phyloP scores from a whole-genome alignment of 2,888 invertebrate species.

The Chirona hameri region DNA sequence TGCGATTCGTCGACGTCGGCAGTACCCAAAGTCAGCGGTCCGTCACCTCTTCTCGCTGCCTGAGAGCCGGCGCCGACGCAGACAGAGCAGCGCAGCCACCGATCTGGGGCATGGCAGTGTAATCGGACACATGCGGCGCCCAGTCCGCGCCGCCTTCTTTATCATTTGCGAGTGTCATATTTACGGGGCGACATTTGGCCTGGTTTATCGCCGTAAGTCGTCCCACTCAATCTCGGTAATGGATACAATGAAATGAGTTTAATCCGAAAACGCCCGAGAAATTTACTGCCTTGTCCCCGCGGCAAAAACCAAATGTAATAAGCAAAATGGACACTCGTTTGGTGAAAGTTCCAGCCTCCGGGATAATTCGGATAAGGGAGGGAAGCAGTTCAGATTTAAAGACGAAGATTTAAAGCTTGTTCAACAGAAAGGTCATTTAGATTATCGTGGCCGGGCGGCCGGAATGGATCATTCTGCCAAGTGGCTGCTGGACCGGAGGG shows the following conservation, averaged over 20 bases:
- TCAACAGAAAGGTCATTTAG: slow-evolving; percentile 28
- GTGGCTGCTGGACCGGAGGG: neutral
- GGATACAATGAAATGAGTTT: slow-evolving; percentile 27
- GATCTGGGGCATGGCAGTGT: neutral
- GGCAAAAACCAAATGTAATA: slow-evolving; percentile 29
- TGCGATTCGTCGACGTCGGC: neutral
- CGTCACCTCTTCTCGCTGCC: neutral
- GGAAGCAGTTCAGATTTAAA: slow-evolving; percentile 23
- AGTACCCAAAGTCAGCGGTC: neutral
- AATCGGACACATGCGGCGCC: neutral
- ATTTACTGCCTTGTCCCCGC: slow-evolving; percentile 26
- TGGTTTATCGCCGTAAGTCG: slow-evolving; percentile 9
- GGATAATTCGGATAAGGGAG: slow-evolving; percentile 29
- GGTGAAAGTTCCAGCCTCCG: slow-evolving; percentile 13
- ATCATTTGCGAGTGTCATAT: slow-evolving; percentile 26
- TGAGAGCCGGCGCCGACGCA: neutral
- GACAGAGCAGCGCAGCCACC: neutral
- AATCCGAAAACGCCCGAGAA: slow-evolving; percentile 27
- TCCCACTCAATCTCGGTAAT: slow-evolving; percentile 27
- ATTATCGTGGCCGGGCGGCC: neutral
- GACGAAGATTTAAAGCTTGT: slow-evolving; percentile 29
- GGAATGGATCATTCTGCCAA: slow-evolving; percentile 23
- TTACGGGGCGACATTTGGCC: neutral
- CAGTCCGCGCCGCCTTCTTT: neutral
- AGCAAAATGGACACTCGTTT: slow-evolving; percentile 29